Conservation (phyloP, 2,888 invertebrate genomes). For the Dasypolia templi region DNA sequence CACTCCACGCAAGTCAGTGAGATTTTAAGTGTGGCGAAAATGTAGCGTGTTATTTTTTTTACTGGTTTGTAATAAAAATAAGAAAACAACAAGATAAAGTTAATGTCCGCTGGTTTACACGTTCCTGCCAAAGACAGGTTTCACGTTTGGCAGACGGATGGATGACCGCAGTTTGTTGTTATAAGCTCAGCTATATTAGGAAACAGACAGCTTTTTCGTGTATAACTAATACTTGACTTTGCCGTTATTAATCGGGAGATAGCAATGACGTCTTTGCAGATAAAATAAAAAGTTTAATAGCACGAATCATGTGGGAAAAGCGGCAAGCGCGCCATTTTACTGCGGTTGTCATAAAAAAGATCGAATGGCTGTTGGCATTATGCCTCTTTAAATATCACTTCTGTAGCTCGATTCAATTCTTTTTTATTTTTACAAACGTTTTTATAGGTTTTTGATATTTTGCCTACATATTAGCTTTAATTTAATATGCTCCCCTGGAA, state of each 20-base stretch:
- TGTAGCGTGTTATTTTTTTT: not conserved
- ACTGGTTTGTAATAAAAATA: not conserved
- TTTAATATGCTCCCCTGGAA: too few relatives aligned
- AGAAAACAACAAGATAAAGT: not conserved
- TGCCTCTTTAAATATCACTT: slow-evolving; percentile 43
- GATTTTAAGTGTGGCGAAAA: not conserved
- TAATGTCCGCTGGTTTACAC: slow-evolving; percentile 1
- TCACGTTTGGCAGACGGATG: slow-evolving; percentile 34
- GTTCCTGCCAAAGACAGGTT: slow-evolving; percentile 18
- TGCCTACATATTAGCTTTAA: too few relatives aligned
- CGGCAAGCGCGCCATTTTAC: slow-evolving; percentile 26
- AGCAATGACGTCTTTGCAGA: slow-evolving; percentile 25
- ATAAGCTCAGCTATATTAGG: slow-evolving; percentile 11
- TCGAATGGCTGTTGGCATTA: slow-evolving; percentile 46
- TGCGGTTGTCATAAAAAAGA: slow-evolving; percentile 41
- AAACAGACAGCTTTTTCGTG: slow-evolving; percentile 23
- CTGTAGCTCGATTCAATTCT: not conserved
- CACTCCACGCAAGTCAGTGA: too few relatives aligned
- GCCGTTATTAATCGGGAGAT: slow-evolving; percentile 12
- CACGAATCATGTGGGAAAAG: slow-evolving; percentile 16
- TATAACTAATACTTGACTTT: slow-evolving; percentile 15
- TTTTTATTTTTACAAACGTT: not conserved
- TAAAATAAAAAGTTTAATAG: slow-evolving; percentile 16
- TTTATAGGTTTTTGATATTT: too few relatives aligned
- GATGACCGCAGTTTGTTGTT: slow-evolving; percentile 33